phyloP scores from a whole-genome alignment of 1,140 invertebrate species.

The Anagrus nilaparvatae region DNA sequence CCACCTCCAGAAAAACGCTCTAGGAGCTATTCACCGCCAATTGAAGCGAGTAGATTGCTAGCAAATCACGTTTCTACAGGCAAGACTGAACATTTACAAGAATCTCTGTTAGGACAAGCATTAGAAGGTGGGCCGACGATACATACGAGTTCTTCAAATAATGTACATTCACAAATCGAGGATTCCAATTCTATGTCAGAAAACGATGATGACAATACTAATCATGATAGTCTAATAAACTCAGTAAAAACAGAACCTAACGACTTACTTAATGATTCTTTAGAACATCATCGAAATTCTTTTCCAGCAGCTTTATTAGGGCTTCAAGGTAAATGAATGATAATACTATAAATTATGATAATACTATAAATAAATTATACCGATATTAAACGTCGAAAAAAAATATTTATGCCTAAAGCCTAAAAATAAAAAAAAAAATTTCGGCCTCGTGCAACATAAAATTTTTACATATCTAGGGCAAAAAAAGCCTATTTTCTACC shows the following conservation, averaged over 20 bases:
- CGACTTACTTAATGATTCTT: slow-evolving; percentile 41
- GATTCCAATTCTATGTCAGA: slow-evolving; percentile 57
- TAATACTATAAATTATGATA: background rate
- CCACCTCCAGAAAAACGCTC: slow-evolving; percentile 47
- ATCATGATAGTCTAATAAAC: slow-evolving; percentile 54
- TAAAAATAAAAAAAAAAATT: slow-evolving; percentile 4
- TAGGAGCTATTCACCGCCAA: slow-evolving; percentile 44
- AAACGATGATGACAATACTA: slow-evolving; percentile 54
- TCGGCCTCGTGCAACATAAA: too few relatives aligned
- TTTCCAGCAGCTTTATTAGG: slow-evolving; percentile 62
- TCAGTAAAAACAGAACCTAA: slow-evolving; percentile 52
- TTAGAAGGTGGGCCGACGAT: slow-evolving; percentile 54
- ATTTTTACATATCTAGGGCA: too few relatives aligned
- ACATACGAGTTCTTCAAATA: slow-evolving; percentile 39
- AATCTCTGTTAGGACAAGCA: slow-evolving; percentile 62
- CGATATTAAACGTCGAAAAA: background rate
- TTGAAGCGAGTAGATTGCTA: slow-evolving; percentile 41
- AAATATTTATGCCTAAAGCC: slow-evolving; percentile 1
- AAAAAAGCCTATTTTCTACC: too few relatives aligned
- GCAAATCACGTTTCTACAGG: too few relatives aligned
- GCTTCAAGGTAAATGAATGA: slow-evolving; percentile 53
- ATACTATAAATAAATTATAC: background rate
- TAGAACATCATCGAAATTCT: slow-evolving; percentile 41
- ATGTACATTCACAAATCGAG: slow-evolving; percentile 61
- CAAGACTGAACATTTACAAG: too few relatives aligned